Percentiles rank a stretch among this genome's conserved stretches.
Evolutionary conservation across 2,888 invertebrate species (phyloP).

Genomic region (Micoletzkya japonica): DNA sequence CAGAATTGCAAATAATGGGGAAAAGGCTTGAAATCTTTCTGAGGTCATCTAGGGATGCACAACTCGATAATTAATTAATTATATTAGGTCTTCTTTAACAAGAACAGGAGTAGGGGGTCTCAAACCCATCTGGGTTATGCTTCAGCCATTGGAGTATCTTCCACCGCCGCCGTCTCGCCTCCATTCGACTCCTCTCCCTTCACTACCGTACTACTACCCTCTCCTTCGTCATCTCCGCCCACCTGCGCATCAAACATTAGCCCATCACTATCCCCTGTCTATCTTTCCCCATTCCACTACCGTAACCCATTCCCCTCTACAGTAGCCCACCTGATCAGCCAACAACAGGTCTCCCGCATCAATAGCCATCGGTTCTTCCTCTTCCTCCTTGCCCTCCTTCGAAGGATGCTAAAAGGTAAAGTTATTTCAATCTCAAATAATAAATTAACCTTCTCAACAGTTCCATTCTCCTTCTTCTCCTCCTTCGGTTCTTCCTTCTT

Average conservation of each 20-base stretch:
- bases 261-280: neutral
- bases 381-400: slow-evolving; percentile 9
- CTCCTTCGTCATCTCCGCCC: slow-evolving; percentile 8
- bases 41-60: too few species aligned
- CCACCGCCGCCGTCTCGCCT: neutral
- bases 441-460: slow-evolving; percentile 1
- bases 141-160: too few species aligned
- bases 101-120: too few species aligned
- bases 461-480: slow-evolving; percentile 29
- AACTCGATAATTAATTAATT: too few species aligned
- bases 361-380: slow-evolving; percentile 22
- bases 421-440: neutral
- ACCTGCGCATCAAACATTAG: neutral
- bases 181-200: slow-evolving; percentile 5
- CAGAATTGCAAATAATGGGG: too few species aligned
- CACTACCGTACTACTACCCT: neutral
- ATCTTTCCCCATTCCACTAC: neutral
- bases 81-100: too few species aligned
- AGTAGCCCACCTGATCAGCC: slow-evolving; percentile 28
- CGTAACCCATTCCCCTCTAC: too few species aligned
- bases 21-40: too few species aligned
- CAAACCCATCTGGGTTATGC: too few species aligned
- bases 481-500: slow-evolving; percentile 27
- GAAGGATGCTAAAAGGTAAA: neutral
- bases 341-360: slow-evolving; percentile 29